Conservation (phyloP, 2,888 invertebrate genomes). For the Choreutis nemorana region DNA sequence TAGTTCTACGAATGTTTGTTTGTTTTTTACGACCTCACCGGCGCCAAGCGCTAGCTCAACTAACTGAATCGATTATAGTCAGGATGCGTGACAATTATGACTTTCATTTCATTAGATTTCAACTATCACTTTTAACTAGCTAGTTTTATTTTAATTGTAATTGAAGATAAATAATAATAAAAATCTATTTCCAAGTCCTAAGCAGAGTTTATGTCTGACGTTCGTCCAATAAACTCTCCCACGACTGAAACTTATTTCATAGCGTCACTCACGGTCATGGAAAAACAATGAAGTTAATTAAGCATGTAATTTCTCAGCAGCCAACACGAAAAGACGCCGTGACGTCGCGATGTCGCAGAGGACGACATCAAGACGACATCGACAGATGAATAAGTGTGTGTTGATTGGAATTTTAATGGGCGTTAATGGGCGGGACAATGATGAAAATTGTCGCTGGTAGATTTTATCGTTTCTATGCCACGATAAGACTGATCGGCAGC, state of each 20-base stretch:
- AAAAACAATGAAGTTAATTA: conserved; percentile 31
- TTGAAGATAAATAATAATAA: too few species aligned
- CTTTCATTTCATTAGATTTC: conserved; percentile 9
- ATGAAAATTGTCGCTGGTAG: conserved; percentile 47
- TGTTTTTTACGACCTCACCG: conserved; percentile 47
- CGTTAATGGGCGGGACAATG: conserved; percentile 63
- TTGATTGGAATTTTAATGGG: conserved; percentile 61
- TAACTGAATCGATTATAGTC: conserved; percentile 57
- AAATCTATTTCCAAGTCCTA: too few species aligned
- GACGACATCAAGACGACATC: conserved; percentile 13
- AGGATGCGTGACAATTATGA: conserved; percentile 18
- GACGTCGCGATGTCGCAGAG: conserved; percentile 19
- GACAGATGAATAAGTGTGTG: conserved; percentile 63
- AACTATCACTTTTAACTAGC: too few species aligned
- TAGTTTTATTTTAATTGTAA: too few species aligned
- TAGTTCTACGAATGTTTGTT: conserved; percentile 56
- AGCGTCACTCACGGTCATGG: too few species aligned
- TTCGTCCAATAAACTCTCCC: too few species aligned
- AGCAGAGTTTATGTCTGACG: too few species aligned
- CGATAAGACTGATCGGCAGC: conserved; percentile 53
- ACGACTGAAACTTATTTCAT: too few species aligned
- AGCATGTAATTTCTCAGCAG: conserved; percentile 40
- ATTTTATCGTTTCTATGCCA: conserved; percentile 49
- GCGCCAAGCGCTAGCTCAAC: conserved; percentile 35
- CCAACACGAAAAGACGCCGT: conserved; percentile 30